Percentiles rank a stretch among this genome's conserved stretches.
phyloP scores from a whole-genome alignment of 2,888 invertebrate genomes.

The Perizoma affinitatum region DNA sequence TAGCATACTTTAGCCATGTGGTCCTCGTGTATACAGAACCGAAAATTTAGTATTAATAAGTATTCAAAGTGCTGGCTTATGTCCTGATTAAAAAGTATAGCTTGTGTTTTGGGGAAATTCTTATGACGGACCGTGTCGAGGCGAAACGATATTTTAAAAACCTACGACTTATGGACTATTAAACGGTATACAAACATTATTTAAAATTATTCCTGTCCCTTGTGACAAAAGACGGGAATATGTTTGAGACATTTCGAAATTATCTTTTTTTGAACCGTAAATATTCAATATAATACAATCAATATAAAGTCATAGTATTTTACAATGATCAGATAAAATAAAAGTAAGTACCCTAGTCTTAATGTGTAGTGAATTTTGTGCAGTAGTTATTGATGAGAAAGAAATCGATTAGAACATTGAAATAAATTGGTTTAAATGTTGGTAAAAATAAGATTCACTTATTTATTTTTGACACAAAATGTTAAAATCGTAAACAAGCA shows the following conservation, averaged over 20 bases:
- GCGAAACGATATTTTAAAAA: slow-evolving; percentile 12
- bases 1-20: slow-evolving; percentile 7
- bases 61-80: slow-evolving; percentile 22
- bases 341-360: slow-evolving; percentile 36
- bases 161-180: no score
- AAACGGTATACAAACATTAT: no score
- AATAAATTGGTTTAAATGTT: neutral
- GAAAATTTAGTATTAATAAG: slow-evolving; percentile 13
- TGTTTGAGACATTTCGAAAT: no score
- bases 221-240: no score
- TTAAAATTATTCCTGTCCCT: no score
- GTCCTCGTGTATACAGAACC: slow-evolving; percentile 8
- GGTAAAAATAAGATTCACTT: slow-evolving; percentile 5
- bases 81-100: slow-evolving; percentile 3
- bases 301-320: no score
- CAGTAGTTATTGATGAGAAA: slow-evolving; percentile 39
- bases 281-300: no score
- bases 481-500: neutral
- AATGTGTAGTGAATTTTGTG: slow-evolving; percentile 40
- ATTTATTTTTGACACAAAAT: slow-evolving; percentile 11
- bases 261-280: no score
- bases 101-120: slow-evolving; percentile 14
- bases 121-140: slow-evolving; percentile 1
- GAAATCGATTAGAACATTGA: neutral
- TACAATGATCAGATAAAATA: neutral